Conservation (phyloP, 2,888 invertebrate genomes). For the Eudemis profundana region DNA sequence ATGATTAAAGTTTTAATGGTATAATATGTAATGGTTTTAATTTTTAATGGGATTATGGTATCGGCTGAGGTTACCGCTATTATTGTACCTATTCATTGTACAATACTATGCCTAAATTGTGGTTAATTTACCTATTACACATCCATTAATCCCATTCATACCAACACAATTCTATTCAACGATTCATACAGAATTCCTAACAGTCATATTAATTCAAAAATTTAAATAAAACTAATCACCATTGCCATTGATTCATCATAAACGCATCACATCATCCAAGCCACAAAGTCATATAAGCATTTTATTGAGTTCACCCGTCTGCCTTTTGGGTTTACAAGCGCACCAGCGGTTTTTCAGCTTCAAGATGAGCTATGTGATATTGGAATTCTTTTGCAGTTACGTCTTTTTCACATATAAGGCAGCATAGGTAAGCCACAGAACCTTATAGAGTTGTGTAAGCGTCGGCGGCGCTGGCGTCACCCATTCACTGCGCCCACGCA, state of each 20-base stretch:
- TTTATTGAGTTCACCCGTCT: background rate
- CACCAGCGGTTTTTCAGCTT: background rate
- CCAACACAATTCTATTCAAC: background rate
- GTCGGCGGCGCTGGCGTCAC: constrained; percentile 67
- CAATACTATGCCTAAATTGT: too few relatives aligned
- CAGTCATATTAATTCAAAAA: background rate
- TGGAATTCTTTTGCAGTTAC: background rate
- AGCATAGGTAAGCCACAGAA: constrained; percentile 19
- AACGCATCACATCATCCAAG: background rate
- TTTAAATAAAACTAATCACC: constrained; percentile 14
- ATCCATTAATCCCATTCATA: background rate
- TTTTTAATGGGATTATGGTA: too few relatives aligned
- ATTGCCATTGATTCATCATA: constrained; percentile 24
- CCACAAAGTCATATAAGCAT: background rate
- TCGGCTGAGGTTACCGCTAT: too few relatives aligned
- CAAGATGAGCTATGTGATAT: background rate
- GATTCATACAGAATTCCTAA: background rate
- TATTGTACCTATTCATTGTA: too few relatives aligned
- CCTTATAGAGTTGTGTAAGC: constrained; percentile 45
- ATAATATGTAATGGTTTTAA: too few relatives aligned
- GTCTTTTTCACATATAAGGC: background rate
- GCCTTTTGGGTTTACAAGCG: background rate
- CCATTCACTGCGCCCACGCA: constrained; percentile 60
- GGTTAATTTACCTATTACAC: too few relatives aligned
- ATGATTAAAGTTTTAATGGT: too few relatives aligned